Evolutionary conservation across 2,888 invertebrate genomes (phyloP).

Genomic region (Acutogordius australiensis): DNA sequence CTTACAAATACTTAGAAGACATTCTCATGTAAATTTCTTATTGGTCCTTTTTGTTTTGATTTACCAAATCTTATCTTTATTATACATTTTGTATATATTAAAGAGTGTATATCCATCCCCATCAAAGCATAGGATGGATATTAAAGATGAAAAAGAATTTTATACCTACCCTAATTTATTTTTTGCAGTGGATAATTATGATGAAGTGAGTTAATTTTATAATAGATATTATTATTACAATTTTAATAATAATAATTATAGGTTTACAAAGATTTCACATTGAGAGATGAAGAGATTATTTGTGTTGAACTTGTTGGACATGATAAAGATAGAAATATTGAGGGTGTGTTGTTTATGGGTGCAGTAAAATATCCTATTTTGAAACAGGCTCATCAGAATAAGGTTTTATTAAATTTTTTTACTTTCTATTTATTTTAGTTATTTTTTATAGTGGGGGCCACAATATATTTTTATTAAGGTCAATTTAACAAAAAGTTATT

Average conservation of each 20-base stretch:
- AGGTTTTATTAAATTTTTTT: no score
- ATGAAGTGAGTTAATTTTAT: slow-evolving; percentile 65
- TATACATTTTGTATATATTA: no score
- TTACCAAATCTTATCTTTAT: no score
- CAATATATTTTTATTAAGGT: no score
- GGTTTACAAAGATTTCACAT: not conserved
- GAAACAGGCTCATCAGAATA: not conserved
- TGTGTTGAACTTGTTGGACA: not conserved
- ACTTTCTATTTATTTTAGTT: no score
- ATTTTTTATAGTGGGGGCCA: no score
- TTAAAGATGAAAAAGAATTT: slow-evolving; percentile 89
- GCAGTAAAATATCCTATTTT: not conserved
- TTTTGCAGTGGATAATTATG: slow-evolving; percentile 96
- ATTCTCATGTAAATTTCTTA: slow-evolving; percentile 1
- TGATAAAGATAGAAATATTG: not conserved
- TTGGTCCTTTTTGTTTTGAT: not conserved
- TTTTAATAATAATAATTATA: no score
- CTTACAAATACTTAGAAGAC: not conserved
- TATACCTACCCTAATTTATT: slow-evolving; percentile 96
- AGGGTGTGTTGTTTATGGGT: not conserved
- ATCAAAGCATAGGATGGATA: slow-evolving; percentile 63
- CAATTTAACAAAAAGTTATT: no score
- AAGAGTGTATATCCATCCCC: slow-evolving; percentile 83
- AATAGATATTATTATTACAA: no score
- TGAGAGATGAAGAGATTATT: not conserved